Percentiles rank a stretch among this genome's conserved stretches.
Conservation (phyloP, 1,140 invertebrate genomes). For the Ceratina australensis region DNA sequence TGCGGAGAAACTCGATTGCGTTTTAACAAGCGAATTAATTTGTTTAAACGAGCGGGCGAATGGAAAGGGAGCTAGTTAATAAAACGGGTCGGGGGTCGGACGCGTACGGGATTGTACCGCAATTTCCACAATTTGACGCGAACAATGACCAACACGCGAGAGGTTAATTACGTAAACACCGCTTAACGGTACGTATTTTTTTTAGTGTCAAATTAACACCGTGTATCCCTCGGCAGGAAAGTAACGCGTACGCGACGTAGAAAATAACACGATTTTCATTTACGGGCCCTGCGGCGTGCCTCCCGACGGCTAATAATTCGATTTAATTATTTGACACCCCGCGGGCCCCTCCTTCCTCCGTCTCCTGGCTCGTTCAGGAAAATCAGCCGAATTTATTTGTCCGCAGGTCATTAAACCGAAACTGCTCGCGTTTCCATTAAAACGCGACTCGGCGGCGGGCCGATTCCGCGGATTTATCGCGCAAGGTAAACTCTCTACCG, state of each 20-base stretch:
- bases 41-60: slow-evolving; percentile 11
- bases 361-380: slow-evolving; percentile 8
- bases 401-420: slow-evolving; percentile 39
- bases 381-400: slow-evolving; percentile 42
- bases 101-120: slow-evolving; percentile 29
- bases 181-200: slow-evolving; percentile 18
- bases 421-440: slow-evolving; percentile 41
- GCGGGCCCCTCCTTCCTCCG: neutral
- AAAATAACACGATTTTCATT: slow-evolving; percentile 38
- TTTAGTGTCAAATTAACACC: slow-evolving; percentile 25
- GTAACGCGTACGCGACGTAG: slow-evolving; percentile 10
- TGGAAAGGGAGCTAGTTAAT: slow-evolving; percentile 11
- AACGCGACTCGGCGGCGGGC: slow-evolving; percentile 4
- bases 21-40: slow-evolving; percentile 17
- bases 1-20: neutral
- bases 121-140: slow-evolving; percentile 42
- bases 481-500: slow-evolving; percentile 24
- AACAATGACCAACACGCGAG: slow-evolving; percentile 18
- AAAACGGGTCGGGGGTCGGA: slow-evolving; percentile 16
- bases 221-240: neutral
- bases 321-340: slow-evolving; percentile 36
- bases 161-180: slow-evolving; percentile 43
- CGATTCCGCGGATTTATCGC: slow-evolving; percentile 39
- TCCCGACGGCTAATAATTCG: slow-evolving; percentile 25
- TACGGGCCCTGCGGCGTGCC: neutral